Evolutionary conservation across 2,797 vertebrate species (phyloP).

Genomic region (Neopelma chrysocephalum): DNA sequence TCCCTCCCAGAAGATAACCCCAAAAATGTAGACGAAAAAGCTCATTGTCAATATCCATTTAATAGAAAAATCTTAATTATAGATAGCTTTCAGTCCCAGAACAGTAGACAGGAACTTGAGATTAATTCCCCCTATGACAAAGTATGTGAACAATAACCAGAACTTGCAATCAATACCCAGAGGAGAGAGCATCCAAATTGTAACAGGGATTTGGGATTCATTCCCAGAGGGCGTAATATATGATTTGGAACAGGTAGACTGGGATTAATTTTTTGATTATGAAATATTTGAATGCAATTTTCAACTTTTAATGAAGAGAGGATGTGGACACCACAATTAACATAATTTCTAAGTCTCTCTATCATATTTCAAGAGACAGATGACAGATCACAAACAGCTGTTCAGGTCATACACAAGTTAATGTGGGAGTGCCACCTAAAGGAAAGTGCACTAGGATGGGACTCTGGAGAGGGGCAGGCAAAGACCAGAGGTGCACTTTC

Average conservation of each 20-base stretch:
- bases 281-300: constrained; percentile 61
- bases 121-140: constrained; percentile 66
- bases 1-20: constrained; percentile 15
- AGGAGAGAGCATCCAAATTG: constrained; percentile 59
- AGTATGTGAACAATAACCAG: constrained; percentile 67
- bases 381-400: constrained; percentile 35
- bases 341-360: constrained; percentile 10
- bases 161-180: constrained; percentile 65
- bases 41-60: constrained; percentile 35
- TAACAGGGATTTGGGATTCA: constrained; percentile 63
- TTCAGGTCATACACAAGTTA: neutral
- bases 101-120: constrained; percentile 55
- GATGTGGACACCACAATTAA: constrained; percentile 54
- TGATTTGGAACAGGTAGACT: constrained; percentile 63
- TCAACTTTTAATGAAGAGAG: constrained; percentile 56
- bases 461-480: neutral
- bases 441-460: neutral
- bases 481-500: neutral
- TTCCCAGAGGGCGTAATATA: constrained; percentile 48
- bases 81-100: constrained; percentile 68
- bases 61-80: constrained; percentile 71
- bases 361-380: constrained; percentile 9
- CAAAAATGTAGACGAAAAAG: neutral
- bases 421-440: constrained; percentile 52
- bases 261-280: constrained; percentile 70